Evolutionary conservation across 2,888 invertebrate genomes (phyloP), one percentile per base, ranked within the genome.

Genomic region (Amphipyra tragopoginis): DNA sequence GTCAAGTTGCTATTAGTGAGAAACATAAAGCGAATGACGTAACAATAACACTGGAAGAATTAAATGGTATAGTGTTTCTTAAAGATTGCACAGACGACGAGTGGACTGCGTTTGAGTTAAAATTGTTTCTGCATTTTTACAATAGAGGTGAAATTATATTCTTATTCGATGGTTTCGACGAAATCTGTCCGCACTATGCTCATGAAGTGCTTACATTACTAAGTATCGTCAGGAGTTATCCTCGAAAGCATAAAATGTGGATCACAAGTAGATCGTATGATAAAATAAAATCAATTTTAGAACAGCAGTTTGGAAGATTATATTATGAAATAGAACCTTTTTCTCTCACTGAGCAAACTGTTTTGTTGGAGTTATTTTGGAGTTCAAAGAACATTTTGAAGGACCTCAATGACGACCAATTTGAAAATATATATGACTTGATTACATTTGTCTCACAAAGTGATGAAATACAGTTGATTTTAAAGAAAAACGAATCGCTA

Each of bases 141-240:
- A 21, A 21, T 21, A 21, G 21, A 21, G 21, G 21, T 21, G 21
- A 21, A 21, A 1, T 21, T 21, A 21, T 21, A 21, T 3, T 21
- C 21, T 21, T 21, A 21, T 21, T 21, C 3, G 21, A 21, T 21
- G 21, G 21, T 2, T 21, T 69, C 60, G 78, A 78, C 4, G 79
- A 78, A 58, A 70, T 78, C 3, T 73, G 60, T 50, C 76, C 78
- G 0, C 39, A 52, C 21, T 75, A 75, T 15, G 55, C 62, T 36
- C 1, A 5, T n/a, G 59, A 59, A 21, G 71, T 60, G 5, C 38
- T 65, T 6, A 8, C 21, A 0, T 65, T 73, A 39, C 10, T 73
- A 7, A 45, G 39, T 5, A 39, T 34, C 5, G 11, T 65, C 8
- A 42, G 15, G 13, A 39, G 38, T 14, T 40, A 26, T 21, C 53